Evolutionary conservation across 1,140 invertebrate genomes (phyloP), one percentile per base, ranked within the genome.

Genomic region (Metaphire vulgaris): DNA sequence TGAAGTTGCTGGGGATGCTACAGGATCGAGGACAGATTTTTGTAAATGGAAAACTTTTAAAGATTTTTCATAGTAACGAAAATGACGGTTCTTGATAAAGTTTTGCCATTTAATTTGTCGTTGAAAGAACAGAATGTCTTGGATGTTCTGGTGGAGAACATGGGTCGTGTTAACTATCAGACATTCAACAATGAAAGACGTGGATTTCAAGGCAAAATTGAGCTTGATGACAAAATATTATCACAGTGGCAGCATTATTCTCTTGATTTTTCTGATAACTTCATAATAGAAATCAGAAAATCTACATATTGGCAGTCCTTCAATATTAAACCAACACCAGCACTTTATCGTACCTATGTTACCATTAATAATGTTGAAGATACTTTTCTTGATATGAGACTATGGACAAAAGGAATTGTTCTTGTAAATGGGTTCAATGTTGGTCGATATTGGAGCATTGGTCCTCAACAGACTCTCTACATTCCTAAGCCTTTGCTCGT

Each of bases 161-260:
- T 92, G 86, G 93, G 93, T 67, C 87, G 92, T 65, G 88, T 93
- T n/a, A 92, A 92, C 80, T 93, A 88, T 83, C 91, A 91, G 67
- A 81, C 82, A 56, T 80, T 83, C 12, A 85, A 76, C 56, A 30
- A 74, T n/a, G 83, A 87, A 75, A 79, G 84, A 71, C 88, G 88
- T 79, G 88, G 88, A 16, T n/a, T 72, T 34, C 30, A 30, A 14
- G 70, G 70, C 2, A 34, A 15, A 6, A 31, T 72, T 2, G 30
- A 72, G 14, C 12, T 34, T 2, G 32, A 34, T 15, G 32, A 26
- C 6, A n/a, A 30, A 32, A 15, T 14, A 31, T 15, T 33, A 15
- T 6, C 32, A 32, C 26, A 12, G 32, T 72, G 70, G 70, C 29
- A n/a, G 12, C 70, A 15, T 12, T 12, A 30, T 33, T 32, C 70